Evolutionary conservation across 2,888 invertebrate genomes (phyloP).

Genomic region (Bellardia bayeri): DNA sequence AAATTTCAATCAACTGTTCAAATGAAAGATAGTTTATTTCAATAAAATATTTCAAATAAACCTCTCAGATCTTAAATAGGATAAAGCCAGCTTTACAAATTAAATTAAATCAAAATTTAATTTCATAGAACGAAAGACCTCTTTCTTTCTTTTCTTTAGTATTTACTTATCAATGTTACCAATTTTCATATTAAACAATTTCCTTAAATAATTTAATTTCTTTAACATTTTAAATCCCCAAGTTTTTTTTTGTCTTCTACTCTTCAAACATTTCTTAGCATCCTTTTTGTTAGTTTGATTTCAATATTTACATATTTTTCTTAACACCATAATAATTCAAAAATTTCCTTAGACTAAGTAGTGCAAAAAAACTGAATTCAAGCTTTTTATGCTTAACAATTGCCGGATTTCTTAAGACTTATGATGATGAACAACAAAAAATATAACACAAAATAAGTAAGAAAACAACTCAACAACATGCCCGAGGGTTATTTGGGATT

Average conservation of each 20-base stretch:
- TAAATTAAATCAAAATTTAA: no score
- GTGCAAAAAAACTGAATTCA: constrained; percentile 21
- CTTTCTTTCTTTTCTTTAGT: not conserved
- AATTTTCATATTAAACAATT: constrained; percentile 54
- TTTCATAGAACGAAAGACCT: no score
- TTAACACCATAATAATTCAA: constrained; percentile 64
- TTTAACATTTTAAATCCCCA: not conserved
- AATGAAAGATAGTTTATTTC: no score
- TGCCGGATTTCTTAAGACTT: constrained; percentile 64
- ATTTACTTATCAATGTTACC: constrained; percentile 20
- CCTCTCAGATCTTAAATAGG: no score
- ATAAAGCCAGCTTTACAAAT: no score
- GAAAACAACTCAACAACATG: constrained; percentile 64
- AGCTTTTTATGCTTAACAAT: constrained; percentile 60
- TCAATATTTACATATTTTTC: constrained; percentile 57
- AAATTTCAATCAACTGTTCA: no score
- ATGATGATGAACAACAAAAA: constrained; percentile 43
- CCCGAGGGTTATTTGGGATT: constrained; percentile 63
- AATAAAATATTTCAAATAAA: no score
- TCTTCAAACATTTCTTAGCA: constrained; percentile 1
- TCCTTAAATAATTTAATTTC: constrained; percentile 22
- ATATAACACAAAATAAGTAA: constrained; percentile 35
- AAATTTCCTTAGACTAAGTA: constrained; percentile 51
- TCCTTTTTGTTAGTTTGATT: constrained; percentile 34
- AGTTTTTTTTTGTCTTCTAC: constrained; percentile 1